phyloP scores from a whole-genome alignment of 2,797 vertebrate genomes.

The Sebastes ruberrimus region DNA sequence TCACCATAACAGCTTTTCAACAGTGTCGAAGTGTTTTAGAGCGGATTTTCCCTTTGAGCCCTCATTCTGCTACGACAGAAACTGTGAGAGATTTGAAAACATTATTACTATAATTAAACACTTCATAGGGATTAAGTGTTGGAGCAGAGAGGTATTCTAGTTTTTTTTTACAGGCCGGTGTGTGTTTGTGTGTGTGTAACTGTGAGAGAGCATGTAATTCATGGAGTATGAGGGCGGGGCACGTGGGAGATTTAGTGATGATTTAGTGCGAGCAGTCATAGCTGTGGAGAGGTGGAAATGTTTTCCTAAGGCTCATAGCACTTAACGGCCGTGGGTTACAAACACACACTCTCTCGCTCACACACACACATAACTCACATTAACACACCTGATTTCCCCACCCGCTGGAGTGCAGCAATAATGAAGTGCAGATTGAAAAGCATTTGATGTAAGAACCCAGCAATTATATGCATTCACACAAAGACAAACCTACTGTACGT shows the following conservation, averaged over 20 bases:
- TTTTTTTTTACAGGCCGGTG: neutral
- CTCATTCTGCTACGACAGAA: neutral
- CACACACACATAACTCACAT: constrained; percentile 21
- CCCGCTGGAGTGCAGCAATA: constrained; percentile 35
- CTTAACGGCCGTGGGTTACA: constrained; percentile 48
- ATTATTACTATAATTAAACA: constrained; percentile 32
- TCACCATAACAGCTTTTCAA: neutral
- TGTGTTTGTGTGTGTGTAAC: neutral
- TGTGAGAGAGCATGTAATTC: constrained; percentile 25
- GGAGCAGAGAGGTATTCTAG: constrained; percentile 5
- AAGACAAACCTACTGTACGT: constrained; percentile 19
- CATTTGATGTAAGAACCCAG: constrained; percentile 56
- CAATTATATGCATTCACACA: constrained; percentile 47
- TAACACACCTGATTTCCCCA: constrained; percentile 54
- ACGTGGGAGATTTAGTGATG: constrained; percentile 51
- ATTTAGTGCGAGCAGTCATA: constrained; percentile 62
- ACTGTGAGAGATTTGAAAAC: constrained; percentile 7
- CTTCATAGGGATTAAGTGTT: constrained; percentile 22
- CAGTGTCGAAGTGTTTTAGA: neutral
- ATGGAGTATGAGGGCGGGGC: constrained; percentile 29
- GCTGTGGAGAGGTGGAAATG: constrained; percentile 61
- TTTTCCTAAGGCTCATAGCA: constrained; percentile 62
- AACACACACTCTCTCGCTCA: neutral
- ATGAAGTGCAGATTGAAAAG: constrained; percentile 62
- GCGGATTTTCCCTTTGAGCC: neutral